phyloP scores from a whole-genome alignment of 1,140 invertebrate genomes.

The Drosophila azteca region DNA sequence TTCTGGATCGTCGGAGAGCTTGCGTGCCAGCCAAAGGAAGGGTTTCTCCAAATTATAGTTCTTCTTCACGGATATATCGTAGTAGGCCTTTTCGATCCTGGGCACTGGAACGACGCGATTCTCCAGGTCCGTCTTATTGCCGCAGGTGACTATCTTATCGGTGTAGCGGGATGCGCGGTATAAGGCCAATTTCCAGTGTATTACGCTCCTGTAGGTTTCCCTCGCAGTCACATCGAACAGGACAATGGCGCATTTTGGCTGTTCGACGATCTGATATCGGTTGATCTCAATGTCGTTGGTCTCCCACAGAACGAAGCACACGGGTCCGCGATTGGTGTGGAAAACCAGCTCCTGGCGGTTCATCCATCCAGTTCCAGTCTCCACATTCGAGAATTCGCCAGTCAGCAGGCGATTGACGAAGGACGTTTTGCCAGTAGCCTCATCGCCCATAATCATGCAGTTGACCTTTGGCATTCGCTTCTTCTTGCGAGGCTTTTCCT shows the following conservation, averaged over 20 bases:
- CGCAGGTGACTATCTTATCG: constrained; percentile 98
- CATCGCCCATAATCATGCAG: constrained; percentile 99
- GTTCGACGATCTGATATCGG: constrained; percentile 87
- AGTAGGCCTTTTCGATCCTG: constrained; percentile 86
- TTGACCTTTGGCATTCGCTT: constrained; percentile 84
- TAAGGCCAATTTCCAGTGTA: constrained; percentile 99
- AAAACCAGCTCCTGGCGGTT: constrained; percentile 94
- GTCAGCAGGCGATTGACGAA: constrained; percentile 99
- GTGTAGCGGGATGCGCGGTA: constrained; percentile 91
- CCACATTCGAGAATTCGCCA: constrained; percentile 99
- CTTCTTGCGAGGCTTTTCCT: no score
- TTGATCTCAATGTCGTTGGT: constrained; percentile 98
- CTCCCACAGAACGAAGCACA: constrained; percentile 99
- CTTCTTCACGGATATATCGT: constrained; percentile 99
- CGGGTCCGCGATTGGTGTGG: constrained; percentile 97
- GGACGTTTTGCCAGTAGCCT: constrained; percentile 99
- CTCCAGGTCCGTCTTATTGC: constrained; percentile 99
- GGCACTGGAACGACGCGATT: constrained; percentile 93
- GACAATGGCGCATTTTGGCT: constrained; percentile 92
- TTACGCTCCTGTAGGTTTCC: constrained; percentile 99
- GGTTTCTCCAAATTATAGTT: constrained; percentile 99
- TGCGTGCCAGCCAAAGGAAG: constrained; percentile 98
- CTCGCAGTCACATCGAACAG: constrained; percentile 99
- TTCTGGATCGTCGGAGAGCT: constrained; percentile 98
- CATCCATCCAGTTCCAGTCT: constrained; percentile 97